Evolutionary conservation across 2,113 vertebrate genomes (phyloP), one percentile per base, ranked within the genome.

Genomic region (Trichechus manatus): DNA sequence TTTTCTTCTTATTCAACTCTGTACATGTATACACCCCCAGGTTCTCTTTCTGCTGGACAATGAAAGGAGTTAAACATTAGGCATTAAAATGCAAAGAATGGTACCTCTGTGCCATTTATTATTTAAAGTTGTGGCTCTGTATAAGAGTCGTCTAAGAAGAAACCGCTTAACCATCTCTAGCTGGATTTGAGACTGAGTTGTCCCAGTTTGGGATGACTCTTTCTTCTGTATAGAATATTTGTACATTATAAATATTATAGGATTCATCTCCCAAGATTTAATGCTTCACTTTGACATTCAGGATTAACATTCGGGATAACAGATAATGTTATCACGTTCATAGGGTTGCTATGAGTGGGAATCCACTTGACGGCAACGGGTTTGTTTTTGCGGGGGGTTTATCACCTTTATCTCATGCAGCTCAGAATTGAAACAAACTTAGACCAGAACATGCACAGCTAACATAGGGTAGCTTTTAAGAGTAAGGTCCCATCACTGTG

Each of bases 1-100:
- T 95, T 96, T 93, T 82, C 82, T 83, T 97, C 42, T 31, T 42
- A 50, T 83, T 94, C 64, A 95, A 4, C 47, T n/a, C 22, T 33
- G 7, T 47, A 20, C 47, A 15, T 8, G 25, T 82, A 17, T 9
- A 33, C n/a, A 72, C 1, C 13, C 42, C 42, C 15, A 19, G 19
- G 33, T 33, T 97, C 87, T 90, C 53, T 39, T 93, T 87, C 44
- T 11, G 1, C 56, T 56, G 31, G 19, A 0, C 20, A 53, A 7
- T 39, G 66, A 93, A 36, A 94, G 6, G 79, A 75, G 70, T 70
- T 94, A 91, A 89, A 87, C 91, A 70, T 77, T 72, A 86, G 56
- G 39, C 44, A 59, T 27, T 39, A 70, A 81, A 31, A 87, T 42
- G 6, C 15, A 70, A 25, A 95, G 17, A 33, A 88, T 33, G 19